These are phyloP conservation scores for Notamacropus eugenii DNA, from an alignment of 2,797 vertebrate genomes.

Conservation along the genomic window DNA sequence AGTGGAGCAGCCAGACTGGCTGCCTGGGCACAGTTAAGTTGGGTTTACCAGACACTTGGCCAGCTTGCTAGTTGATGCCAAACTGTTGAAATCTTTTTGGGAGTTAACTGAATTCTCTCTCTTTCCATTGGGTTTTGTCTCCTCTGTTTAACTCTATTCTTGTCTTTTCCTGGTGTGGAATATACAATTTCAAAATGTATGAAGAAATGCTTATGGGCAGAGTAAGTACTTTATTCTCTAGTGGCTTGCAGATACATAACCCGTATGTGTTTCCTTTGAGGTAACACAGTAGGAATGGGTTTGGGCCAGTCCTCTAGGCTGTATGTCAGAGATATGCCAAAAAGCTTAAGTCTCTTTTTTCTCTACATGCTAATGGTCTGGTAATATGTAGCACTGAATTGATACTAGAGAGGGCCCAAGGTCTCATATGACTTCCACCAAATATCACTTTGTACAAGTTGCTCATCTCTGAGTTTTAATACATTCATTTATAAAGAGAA, in stretches of 20 bases:
- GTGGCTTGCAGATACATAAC: conserved; percentile 17
- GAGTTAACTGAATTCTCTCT: conserved; percentile 1
- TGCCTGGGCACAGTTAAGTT: conserved; percentile 29
- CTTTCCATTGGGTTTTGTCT: background rate
- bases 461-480: background rate
- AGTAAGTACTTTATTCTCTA: conserved; percentile 1
- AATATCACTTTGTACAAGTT: background rate
- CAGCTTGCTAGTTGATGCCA: conserved; percentile 22
- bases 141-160: background rate
- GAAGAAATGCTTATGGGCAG: background rate
- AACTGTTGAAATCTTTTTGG: conserved; percentile 35
- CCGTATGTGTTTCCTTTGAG: background rate
- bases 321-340: background rate
- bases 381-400: background rate
- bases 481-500: background rate
- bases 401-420: background rate
- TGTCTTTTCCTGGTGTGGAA: background rate
- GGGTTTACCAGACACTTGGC: conserved; percentile 33
- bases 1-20: background rate
- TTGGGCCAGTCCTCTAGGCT: background rate
- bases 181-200: background rate
- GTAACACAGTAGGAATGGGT: background rate
- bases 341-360: background rate
- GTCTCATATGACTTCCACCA: background rate
- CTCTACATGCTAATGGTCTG: background rate